These are phyloP conservation scores for Parus major DNA, from an alignment of 2,113 vertebrate species.

Conservation along the genomic window DNA sequence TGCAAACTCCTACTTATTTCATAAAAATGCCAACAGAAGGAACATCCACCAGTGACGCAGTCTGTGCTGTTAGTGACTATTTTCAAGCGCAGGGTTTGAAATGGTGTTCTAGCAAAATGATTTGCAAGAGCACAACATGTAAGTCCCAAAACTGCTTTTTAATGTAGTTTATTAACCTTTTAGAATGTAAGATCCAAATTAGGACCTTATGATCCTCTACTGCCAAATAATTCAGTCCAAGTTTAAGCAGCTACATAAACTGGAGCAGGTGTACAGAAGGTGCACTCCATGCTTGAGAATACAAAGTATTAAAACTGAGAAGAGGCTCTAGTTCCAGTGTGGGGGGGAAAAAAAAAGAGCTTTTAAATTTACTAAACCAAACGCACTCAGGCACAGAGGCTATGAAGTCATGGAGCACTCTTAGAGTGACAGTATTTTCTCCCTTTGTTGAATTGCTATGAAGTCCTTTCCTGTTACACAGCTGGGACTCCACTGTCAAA, in stretches of 20 bases:
- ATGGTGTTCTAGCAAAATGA: slow-evolving; percentile 6
- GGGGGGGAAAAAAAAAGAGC: neutral
- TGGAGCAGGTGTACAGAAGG: neutral
- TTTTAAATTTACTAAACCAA: slow-evolving; percentile 35
- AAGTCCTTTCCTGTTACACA: neutral
- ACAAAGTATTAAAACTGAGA: slow-evolving; percentile 1
- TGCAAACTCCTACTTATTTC: neutral
- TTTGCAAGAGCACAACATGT: neutral
- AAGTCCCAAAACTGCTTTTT: slow-evolving; percentile 11
- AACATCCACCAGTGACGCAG: neutral
- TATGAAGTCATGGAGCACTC: slow-evolving; percentile 32
- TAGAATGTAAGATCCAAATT: neutral
- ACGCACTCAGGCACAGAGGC: slow-evolving; percentile 37
- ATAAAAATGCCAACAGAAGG: neutral
- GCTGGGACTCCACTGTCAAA: neutral
- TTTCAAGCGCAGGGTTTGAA: neutral
- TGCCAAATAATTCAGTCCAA: neutral
- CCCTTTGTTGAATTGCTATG: neutral
- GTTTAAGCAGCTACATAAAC: slow-evolving; percentile 27
- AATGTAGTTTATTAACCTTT: slow-evolving; percentile 22
- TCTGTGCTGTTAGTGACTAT: neutral
- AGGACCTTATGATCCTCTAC: neutral
- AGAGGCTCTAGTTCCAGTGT: slow-evolving; percentile 16
- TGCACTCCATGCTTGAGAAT: slow-evolving; percentile 54
- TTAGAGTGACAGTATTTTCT: slow-evolving; percentile 25